A percentile compares a stretch with the other conserved stretches of the same genome.
Evolutionary conservation across 2,113 vertebrate species (phyloP).

Genomic region (Xyrauchen texanus): DNA sequence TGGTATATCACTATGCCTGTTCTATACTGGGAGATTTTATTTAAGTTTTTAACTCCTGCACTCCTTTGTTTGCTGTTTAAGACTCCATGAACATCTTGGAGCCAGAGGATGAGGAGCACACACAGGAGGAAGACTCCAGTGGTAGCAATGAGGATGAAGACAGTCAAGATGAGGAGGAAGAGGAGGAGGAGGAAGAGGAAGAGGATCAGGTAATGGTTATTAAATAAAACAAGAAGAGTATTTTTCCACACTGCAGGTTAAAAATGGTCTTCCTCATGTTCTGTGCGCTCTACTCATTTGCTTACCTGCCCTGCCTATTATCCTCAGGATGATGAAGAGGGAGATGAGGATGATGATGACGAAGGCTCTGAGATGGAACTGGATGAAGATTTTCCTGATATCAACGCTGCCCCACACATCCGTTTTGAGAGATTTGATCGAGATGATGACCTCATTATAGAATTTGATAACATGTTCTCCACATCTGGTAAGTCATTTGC

Average conservation of each 20-base stretch:
- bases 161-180: conserved; percentile 92
- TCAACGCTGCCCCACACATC: conserved; percentile 90
- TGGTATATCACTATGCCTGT: too few relatives aligned
- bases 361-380: conserved; percentile 95
- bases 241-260: too few relatives aligned
- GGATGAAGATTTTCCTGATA: conserved; percentile 93
- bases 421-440: conserved; percentile 92
- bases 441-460: conserved; percentile 95
- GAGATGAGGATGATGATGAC: conserved; percentile 93
- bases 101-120: conserved; percentile 93
- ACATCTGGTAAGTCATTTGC: conserved; percentile 79
- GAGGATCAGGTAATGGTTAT: conserved; percentile 83
- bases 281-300: too few relatives aligned
- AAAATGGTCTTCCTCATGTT: too few relatives aligned
- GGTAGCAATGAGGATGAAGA: conserved; percentile 93
- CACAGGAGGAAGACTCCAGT: conserved; percentile 92
- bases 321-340: conserved; percentile 87
- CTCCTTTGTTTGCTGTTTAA: conserved; percentile 56
- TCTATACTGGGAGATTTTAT: too few relatives aligned
- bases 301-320: too few relatives aligned
- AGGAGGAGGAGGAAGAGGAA: conserved; percentile 90
- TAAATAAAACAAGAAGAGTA: background rate
- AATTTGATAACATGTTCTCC: conserved; percentile 98
- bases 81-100: conserved; percentile 96
- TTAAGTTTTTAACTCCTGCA: too few relatives aligned